Percentiles rank a stretch among this genome's conserved stretches.
phyloP scores from a whole-genome alignment of 2,113 vertebrate genomes.

The Pygoscelis adeliae region DNA sequence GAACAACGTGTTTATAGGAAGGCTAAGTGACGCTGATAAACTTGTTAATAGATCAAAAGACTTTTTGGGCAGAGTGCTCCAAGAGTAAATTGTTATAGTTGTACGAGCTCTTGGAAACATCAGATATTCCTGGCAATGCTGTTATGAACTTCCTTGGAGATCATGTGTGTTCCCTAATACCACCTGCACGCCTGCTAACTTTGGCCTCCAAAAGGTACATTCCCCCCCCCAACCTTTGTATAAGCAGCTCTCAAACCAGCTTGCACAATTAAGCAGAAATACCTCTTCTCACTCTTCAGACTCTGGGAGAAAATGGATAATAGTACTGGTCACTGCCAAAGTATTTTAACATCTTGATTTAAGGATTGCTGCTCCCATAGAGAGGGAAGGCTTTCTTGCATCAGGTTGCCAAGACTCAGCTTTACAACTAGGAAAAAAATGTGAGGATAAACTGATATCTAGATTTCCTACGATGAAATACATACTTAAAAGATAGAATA shows the following conservation, averaged over 20 bases:
- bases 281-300: neutral
- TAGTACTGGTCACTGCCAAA: neutral
- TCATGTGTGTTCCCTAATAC: neutral
- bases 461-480: neutral
- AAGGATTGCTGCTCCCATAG: neutral
- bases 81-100: neutral
- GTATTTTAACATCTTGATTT: neutral
- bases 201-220: neutral
- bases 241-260: neutral
- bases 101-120: neutral
- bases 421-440: neutral
- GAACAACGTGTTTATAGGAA: neutral
- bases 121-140: neutral
- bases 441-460: neutral
- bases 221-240: neutral
- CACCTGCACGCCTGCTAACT: neutral
- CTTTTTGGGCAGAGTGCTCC: neutral
- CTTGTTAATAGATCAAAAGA: neutral
- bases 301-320: neutral
- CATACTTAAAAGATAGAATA: neutral
- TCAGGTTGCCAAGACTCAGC: neutral
- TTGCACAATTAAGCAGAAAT: neutral
- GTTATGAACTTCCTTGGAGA: neutral
- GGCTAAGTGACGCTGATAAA: neutral
- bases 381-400: neutral